These are phyloP conservation scores for Cottoperca gobio DNA, from an alignment of 2,797 vertebrate species.

Conservation along the genomic window DNA sequence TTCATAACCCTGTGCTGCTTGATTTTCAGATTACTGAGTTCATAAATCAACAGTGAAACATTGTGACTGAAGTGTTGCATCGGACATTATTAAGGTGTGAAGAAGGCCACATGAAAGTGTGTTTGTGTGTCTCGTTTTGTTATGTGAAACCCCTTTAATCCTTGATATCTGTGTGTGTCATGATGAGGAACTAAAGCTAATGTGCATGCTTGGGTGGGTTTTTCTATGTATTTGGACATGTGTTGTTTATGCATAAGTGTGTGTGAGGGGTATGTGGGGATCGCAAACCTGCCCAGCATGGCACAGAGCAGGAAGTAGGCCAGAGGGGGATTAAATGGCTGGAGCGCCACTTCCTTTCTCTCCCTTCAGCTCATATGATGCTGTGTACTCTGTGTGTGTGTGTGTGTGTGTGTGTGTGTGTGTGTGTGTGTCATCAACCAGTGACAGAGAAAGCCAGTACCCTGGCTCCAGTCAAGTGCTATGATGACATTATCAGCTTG, in stretches of 20 bases:
- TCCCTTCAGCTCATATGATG: conserved; percentile 47
- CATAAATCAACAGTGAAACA: background rate
- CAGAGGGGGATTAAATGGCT: conserved; percentile 77
- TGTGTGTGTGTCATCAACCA: conserved; percentile 4
- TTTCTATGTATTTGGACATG: conserved; percentile 20
- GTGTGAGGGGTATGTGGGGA: conserved; percentile 24
- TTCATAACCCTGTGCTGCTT: conserved; percentile 2
- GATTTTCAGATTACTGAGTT: background rate
- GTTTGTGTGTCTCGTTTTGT: background rate
- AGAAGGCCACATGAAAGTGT: background rate
- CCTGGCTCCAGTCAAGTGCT: conserved; percentile 39
- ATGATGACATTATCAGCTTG: conserved; percentile 57
- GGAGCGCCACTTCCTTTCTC: conserved; percentile 60
- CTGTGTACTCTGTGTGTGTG: conserved; percentile 13
- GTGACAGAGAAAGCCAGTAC: conserved; percentile 32
- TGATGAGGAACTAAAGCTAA: background rate
- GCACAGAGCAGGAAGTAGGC: conserved; percentile 78
- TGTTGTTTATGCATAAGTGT: conserved; percentile 1
- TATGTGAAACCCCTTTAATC: background rate
- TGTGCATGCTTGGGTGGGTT: background rate
- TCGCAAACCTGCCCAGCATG: conserved; percentile 58
- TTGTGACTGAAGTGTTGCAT: background rate
- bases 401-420: conserved; percentile 25
- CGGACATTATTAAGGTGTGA: background rate
- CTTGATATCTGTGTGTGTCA: background rate